Base-by-base conservation (phyloP, 2,113 vertebrate genomes). In the Haplochromis vanheusdeni region DNA sequence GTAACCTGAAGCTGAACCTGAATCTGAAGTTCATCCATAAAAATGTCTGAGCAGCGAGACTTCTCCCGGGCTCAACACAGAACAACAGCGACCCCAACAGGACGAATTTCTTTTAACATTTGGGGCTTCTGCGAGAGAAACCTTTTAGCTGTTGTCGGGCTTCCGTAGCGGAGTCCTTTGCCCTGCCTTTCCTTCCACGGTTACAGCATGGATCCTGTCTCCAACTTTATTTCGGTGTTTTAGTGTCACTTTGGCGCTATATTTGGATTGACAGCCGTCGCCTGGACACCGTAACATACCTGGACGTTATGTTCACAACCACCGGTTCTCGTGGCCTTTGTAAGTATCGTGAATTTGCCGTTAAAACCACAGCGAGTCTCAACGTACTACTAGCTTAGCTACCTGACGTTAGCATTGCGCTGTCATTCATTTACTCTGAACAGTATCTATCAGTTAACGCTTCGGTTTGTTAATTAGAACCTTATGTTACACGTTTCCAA, bases 321-420 rank as follows among this genome's bases (percentile, higher is more conserved):
- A 96, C 96, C 11, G 96, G 96, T 40, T 96, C 96, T 7, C 92
- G 96, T 68, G 96, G 96, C 85, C 92, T 97, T 42, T 96, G 96
- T 97, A 92, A 96, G 96, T 96, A 84, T 70, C 28, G 73, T 35
- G 58, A 37, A n/a, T 26, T 14, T 21, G 2, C n/a, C 21, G 42
- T 82, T 42, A 77, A 68, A 87, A 37, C 9, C n/a, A 3, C 21
- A 9, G 45, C 82, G 62, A 40, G 35, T 35, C 12, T 49, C 51
- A 58, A 26, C 70, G 28, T 19, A 16, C 37, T 17, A 56, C 8
- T 85, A 86, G 83, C 87, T 56, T 52, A 62, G 89, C 91, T 85
- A 42, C 17, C 51, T 4, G 26, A 4, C 13, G 35, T 83, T 91
- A 93, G 89, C 91, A 79, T 31, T 13, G 35, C 40, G 23, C 70